A percentile compares a stretch with the other conserved stretches of the same genome.
These are phyloP conservation scores for Lasius platythorax DNA, from an alignment of 2,888 invertebrate genomes.

Conservation along the genomic window DNA sequence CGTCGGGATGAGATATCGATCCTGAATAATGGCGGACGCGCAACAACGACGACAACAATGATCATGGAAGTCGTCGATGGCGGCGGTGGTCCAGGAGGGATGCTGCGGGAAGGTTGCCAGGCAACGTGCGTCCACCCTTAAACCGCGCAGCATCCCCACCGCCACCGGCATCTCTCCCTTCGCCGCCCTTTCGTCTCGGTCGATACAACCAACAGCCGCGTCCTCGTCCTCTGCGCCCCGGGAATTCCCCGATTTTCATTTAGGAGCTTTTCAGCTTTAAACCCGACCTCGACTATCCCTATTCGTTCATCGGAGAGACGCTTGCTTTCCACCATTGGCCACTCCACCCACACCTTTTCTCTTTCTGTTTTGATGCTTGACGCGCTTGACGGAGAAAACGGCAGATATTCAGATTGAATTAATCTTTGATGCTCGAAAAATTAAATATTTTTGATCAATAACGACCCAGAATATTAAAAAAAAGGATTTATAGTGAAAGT, in stretches of 20 bases:
- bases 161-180: conserved; percentile 61
- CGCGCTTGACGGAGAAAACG: conserved; percentile 24
- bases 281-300: conserved; percentile 55
- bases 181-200: conserved; percentile 76
- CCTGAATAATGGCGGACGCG: conserved; percentile 81
- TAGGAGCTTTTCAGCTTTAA: conserved; percentile 77
- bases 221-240: conserved; percentile 79
- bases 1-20: conserved; percentile 71
- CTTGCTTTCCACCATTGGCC: conserved; percentile 18
- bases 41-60: conserved; percentile 55
- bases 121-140: conserved; percentile 85
- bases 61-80: conserved; percentile 57
- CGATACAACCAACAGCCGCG: conserved; percentile 79
- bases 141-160: conserved; percentile 72
- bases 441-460: not conserved
- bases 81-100: conserved; percentile 74
- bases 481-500: too few relatives aligned
- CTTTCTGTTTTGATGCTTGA: conserved; percentile 21
- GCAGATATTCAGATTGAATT: conserved; percentile 15
- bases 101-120: conserved; percentile 82
- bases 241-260: conserved; percentile 84
- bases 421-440: not conserved
- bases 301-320: conserved; percentile 23
- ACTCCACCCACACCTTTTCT: not conserved
- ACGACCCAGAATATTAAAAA: not conserved